Conservation (phyloP, 2,888 invertebrate genomes). For the Drosophila pseudotalamancana region DNA sequence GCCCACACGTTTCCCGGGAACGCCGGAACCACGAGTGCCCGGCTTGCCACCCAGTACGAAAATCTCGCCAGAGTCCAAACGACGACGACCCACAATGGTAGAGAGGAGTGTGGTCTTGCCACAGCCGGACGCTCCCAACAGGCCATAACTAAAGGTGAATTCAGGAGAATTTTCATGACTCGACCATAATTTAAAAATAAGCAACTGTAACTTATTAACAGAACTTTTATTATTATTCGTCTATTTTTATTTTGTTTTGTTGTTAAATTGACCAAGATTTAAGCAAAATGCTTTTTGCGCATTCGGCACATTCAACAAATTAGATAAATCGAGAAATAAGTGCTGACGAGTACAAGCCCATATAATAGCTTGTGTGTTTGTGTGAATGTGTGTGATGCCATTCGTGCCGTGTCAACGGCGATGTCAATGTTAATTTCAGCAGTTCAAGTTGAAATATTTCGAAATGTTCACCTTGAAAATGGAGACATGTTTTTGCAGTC, state of each 20-base stretch:
- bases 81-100: constrained; percentile 94
- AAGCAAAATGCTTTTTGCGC: constrained; percentile 20
- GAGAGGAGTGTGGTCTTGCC: constrained; percentile 98
- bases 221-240: background rate
- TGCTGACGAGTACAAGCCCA: constrained; percentile 4
- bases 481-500: constrained; percentile 59
- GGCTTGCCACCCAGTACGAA: constrained; percentile 96
- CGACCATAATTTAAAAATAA: no score
- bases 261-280: constrained; percentile 9
- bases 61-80: constrained; percentile 94
- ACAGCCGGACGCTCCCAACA: constrained; percentile 97
- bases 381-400: constrained; percentile 9
- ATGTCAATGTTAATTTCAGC: constrained; percentile 77
- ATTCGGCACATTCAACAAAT: constrained; percentile 48
- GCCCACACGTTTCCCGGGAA: constrained; percentile 97
- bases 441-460: constrained; percentile 81
- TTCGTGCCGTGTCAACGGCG: constrained; percentile 57
- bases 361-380: background rate
- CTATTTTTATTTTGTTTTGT: background rate
- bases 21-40: constrained; percentile 94
- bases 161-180: background rate
- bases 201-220: no score
- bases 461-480: constrained; percentile 77
- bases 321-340: constrained; percentile 22
- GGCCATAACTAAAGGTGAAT: constrained; percentile 90